phyloP scores from a whole-genome alignment of 2,113 vertebrate genomes.

The Eptatretus burgeri region DNA sequence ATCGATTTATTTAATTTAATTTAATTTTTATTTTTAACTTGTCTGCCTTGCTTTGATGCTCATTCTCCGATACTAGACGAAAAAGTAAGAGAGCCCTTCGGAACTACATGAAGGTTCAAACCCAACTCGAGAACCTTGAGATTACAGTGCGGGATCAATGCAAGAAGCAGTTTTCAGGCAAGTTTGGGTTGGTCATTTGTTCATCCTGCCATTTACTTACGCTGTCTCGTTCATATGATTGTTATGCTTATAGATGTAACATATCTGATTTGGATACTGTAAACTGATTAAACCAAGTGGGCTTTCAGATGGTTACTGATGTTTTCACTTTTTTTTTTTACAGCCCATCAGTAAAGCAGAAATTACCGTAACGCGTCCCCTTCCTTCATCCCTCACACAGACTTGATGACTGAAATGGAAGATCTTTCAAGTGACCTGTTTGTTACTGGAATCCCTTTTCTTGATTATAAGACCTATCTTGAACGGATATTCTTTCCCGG shows the following conservation, averaged over 20 bases:
- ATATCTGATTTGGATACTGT: too few species aligned
- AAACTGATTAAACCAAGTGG: too few species aligned
- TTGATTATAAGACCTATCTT: slow-evolving; percentile 68
- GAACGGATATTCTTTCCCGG: slow-evolving; percentile 94
- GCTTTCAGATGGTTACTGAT: too few species aligned
- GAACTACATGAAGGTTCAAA: slow-evolving; percentile 96
- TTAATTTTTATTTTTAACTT: not conserved
- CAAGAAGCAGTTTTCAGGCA: slow-evolving; percentile 95
- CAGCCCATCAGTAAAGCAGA: too few species aligned
- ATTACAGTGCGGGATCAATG: slow-evolving; percentile 88
- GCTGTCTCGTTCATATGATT: too few species aligned
- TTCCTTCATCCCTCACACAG: slow-evolving; percentile 16
- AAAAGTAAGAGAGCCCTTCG: slow-evolving; percentile 88
- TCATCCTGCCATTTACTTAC: too few species aligned
- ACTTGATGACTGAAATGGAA: slow-evolving; percentile 98
- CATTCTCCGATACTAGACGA: slow-evolving; percentile 24
- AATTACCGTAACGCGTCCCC: not conserved
- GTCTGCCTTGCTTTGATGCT: not conserved
- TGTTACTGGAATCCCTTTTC: slow-evolving; percentile 74
- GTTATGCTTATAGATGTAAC: too few species aligned
- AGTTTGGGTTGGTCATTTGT: not conserved
- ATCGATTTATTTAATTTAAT: not conserved
- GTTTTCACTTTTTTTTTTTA: too few species aligned
- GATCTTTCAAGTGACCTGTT: slow-evolving; percentile 85
- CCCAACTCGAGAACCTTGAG: slow-evolving; percentile 85